A percentile compares a stretch with the other conserved stretches of the same genome.
Evolutionary conservation across 1,140 invertebrate genomes (phyloP).

Genomic region (Drosophila novamexicana): DNA sequence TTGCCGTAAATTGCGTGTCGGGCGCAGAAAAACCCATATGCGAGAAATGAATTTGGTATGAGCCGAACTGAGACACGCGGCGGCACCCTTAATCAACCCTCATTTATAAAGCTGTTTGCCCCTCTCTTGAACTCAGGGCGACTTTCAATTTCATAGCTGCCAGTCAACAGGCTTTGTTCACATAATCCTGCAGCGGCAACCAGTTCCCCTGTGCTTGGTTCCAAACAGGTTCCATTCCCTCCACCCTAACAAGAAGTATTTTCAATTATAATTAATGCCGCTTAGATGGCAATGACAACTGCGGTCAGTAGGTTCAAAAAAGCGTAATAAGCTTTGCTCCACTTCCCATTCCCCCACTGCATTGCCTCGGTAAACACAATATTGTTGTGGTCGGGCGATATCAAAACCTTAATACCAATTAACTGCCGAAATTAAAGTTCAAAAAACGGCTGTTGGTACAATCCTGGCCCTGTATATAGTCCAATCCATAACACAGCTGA

Average conservation of each 20-base stretch:
- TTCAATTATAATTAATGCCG: slow-evolving; percentile 65
- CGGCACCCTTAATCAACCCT: slow-evolving; percentile 42
- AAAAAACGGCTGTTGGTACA: slow-evolving; percentile 9
- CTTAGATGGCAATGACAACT: slow-evolving; percentile 52
- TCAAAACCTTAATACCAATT: slow-evolving; percentile 58
- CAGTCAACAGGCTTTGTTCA: slow-evolving; percentile 13
- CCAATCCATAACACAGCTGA: slow-evolving; percentile 63
- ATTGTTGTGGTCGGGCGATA: slow-evolving; percentile 13
- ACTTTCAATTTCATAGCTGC: slow-evolving; percentile 27
- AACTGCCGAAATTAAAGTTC: slow-evolving; percentile 66
- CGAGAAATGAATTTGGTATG: not conserved
- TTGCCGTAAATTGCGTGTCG: slow-evolving; percentile 21
- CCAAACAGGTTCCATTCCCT: not conserved
- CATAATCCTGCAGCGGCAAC: slow-evolving; percentile 9
- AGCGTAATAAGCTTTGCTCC: slow-evolving; percentile 56
- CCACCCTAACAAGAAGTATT: slow-evolving; percentile 16
- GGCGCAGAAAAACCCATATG: not conserved
- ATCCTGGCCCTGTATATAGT: slow-evolving; percentile 10
- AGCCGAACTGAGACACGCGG: not conserved
- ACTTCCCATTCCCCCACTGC: not conserved
- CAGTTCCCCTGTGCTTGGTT: slow-evolving; percentile 3
- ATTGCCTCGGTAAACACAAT: slow-evolving; percentile 52
- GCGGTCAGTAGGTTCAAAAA: slow-evolving; percentile 52
- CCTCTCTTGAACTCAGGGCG: not conserved
- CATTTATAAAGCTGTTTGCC: slow-evolving; percentile 14